phyloP scores from a whole-genome alignment of 2,113 vertebrate genomes.

The Galemys pyrenaicus region DNA sequence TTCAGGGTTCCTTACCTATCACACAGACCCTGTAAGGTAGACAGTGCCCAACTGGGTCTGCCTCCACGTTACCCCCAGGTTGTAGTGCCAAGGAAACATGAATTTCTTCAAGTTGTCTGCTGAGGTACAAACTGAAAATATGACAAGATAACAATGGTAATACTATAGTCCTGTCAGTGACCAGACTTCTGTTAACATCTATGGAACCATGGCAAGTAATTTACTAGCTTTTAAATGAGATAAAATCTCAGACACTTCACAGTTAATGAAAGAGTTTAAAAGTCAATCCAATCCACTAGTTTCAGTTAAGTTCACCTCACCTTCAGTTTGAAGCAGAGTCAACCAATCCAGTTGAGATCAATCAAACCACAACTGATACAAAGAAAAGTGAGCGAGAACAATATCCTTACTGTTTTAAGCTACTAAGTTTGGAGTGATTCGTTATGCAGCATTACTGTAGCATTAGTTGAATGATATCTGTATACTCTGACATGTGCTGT shows the following conservation, averaged over 20 bases:
- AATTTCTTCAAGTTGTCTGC: not conserved
- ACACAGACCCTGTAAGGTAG: not conserved
- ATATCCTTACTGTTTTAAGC: not conserved
- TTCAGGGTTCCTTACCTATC: not conserved
- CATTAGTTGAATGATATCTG: not conserved
- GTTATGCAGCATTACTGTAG: not conserved
- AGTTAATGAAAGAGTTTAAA: slow-evolving; percentile 3
- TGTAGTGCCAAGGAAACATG: not conserved
- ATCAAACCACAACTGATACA: not conserved
- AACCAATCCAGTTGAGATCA: not conserved
- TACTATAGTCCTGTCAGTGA: not conserved
- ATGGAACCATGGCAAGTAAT: not conserved
- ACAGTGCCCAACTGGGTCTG: not conserved
- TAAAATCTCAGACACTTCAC: not conserved
- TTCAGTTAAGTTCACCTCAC: not conserved
- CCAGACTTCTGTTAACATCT: not conserved
- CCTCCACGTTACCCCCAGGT: not conserved
- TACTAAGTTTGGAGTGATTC: slow-evolving; percentile 17
- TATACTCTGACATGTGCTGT: not conserved
- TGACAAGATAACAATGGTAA: not conserved
- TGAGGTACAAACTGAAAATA: not conserved
- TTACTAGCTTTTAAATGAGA: not conserved
- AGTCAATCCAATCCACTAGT: not conserved
- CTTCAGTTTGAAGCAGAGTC: not conserved
- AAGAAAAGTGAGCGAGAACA: not conserved